phyloP scores from a whole-genome alignment of 2,113 vertebrate species.

The Puntigrus tetrazona region DNA sequence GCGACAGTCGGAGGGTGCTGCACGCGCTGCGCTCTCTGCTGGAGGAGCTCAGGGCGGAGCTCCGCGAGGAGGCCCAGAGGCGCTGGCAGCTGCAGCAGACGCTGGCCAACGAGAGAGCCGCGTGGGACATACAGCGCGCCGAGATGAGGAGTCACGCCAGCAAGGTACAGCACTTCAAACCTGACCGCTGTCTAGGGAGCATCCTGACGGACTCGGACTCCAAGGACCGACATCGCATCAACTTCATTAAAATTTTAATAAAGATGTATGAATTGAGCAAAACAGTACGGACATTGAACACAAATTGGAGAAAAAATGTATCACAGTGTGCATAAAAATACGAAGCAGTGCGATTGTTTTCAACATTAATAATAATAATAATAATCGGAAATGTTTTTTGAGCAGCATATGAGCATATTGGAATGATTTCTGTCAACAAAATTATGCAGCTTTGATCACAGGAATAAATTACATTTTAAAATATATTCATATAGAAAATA shows the following conservation, averaged over 20 bases:
- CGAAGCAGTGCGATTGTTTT: background rate
- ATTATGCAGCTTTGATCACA: background rate
- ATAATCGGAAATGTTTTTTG: background rate
- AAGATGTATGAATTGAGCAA: background rate
- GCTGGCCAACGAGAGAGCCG: constrained; percentile 87
- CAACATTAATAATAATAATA: background rate
- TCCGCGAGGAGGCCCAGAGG: constrained; percentile 82
- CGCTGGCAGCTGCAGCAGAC: constrained; percentile 85
- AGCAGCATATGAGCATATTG: background rate
- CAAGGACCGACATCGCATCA: background rate
- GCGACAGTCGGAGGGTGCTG: constrained; percentile 85
- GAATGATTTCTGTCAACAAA: background rate
- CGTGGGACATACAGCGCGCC: constrained; percentile 90
- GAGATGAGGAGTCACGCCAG: constrained; percentile 84
- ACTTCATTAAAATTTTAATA: background rate
- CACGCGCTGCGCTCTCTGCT: constrained; percentile 83
- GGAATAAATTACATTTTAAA: background rate
- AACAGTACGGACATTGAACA: background rate
- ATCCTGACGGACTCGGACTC: background rate
- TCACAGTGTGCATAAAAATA: background rate
- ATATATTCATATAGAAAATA: background rate
- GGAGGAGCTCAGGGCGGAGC: constrained; percentile 87
- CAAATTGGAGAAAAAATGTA: background rate
- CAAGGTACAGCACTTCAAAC: constrained; percentile 75
- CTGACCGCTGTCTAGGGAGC: background rate